Base-by-base conservation (phyloP, 2,113 vertebrate species). In the Bubo blakistoni region DNA sequence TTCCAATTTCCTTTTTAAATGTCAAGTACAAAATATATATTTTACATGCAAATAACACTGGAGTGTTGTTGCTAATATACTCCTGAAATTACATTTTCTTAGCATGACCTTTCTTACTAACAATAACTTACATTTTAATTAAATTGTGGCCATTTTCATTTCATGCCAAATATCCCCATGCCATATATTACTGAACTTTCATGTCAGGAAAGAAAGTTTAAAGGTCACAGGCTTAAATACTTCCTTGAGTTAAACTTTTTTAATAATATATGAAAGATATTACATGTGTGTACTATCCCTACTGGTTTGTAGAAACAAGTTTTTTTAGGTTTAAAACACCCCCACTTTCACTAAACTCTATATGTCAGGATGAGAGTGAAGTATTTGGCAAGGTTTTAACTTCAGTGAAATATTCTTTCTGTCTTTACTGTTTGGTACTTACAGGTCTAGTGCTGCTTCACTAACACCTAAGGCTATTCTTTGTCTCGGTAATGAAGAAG, bases 101-200 rank as follows among this genome's bases (percentile, higher is more conserved):
- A 96, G 88, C 84, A 81, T 94, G 97, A 98, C 97, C 97, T 98
- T 98, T 98, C 95, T 94, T 97, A 83, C 94, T 97, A 98, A 98
- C 97, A 98, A 97, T 98, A 97, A 96, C 95, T 98, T 98, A 97
- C 72, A 97, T 98, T 98, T 98, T 98, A 98, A 98, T 98, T 98
- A 98, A 98, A 98, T 96, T 89, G 29, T 95, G 85, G 80, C 92
- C 94, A 92, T 97, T 98, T 98, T 96, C 57, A 94, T 96, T 96
- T 94, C 96, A 97, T 93, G 92, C 90, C 82, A 97, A 94, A 97
- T 97, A 96, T 93, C 92, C 92, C 62, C 54, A 70, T 86, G 58
- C 72, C 17, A 25, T 92, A 78, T 90, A 96, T 96, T 96, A 81
- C 94, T 95, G 82, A 92, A 59, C 63, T 96, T 77, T 79, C 54